Percentiles rank a stretch among this genome's conserved stretches.
Evolutionary conservation across 2,888 invertebrate genomes (phyloP).

Genomic region (Chesias legatella): DNA sequence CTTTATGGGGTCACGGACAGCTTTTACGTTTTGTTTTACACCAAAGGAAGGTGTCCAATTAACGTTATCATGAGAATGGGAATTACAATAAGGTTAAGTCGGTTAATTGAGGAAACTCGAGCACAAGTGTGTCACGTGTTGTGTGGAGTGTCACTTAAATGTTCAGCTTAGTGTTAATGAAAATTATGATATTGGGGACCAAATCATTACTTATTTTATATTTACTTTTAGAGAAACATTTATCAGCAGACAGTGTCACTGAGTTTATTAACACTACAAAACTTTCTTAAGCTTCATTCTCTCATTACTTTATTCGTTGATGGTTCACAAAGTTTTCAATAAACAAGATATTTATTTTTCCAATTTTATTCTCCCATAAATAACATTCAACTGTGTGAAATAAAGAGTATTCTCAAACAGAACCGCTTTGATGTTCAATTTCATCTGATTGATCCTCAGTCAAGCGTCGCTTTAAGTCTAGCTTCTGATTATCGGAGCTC

Average conservation of each 20-base stretch:
- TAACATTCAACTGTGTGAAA: constrained; percentile 22
- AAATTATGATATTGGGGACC: too few species aligned
- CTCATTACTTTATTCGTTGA: too few species aligned
- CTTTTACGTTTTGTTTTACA: constrained; percentile 21
- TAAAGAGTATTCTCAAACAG: constrained; percentile 17
- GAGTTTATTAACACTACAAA: too few species aligned
- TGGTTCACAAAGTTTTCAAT: too few species aligned
- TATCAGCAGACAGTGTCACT: too few species aligned
- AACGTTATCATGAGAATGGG: constrained; percentile 19
- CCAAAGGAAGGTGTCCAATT: constrained; percentile 15
- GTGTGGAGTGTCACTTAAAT: too few species aligned
- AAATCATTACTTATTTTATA: too few species aligned
- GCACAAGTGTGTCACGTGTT: not conserved
- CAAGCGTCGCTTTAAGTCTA: constrained; percentile 19
- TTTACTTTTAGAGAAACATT: too few species aligned
- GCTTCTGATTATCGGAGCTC: constrained; percentile 13
- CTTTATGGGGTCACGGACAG: constrained; percentile 19
- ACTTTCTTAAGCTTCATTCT: too few species aligned
- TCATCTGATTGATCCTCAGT: constrained; percentile 22
- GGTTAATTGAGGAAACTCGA: constrained; percentile 6
- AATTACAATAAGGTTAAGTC: constrained; percentile 5
- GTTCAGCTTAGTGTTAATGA: too few species aligned
- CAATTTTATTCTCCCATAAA: constrained; percentile 9
- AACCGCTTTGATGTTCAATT: constrained; percentile 22
- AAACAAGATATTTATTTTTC: constrained; percentile 5